phyloP scores from a whole-genome alignment of 2,888 invertebrate species.

The Coleophora deauratella region DNA sequence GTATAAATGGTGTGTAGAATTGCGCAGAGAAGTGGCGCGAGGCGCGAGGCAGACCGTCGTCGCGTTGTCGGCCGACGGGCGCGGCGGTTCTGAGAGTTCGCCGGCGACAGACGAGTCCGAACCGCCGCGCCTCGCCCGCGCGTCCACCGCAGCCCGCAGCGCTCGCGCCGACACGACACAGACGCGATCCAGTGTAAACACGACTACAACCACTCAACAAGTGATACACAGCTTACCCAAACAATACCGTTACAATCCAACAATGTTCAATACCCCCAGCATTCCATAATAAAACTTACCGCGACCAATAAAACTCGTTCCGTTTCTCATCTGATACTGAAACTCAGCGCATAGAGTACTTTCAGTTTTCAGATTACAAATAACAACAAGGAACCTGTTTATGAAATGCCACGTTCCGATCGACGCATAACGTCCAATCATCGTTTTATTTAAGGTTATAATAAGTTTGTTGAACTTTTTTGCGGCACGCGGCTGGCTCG shows the following conservation, averaged over 20 bases:
- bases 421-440: slow-evolving; percentile 21
- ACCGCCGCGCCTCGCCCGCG: slow-evolving; percentile 39
- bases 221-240: background rate
- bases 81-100: slow-evolving; percentile 5
- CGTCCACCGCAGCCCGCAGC: slow-evolving; percentile 22
- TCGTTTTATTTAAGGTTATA: slow-evolving; percentile 21
- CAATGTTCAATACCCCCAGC: background rate
- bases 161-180: slow-evolving; percentile 18
- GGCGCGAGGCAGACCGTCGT: slow-evolving; percentile 16
- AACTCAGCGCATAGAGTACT: slow-evolving; percentile 19
- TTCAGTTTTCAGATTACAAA: slow-evolving; percentile 16
- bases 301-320: background rate
- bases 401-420: slow-evolving; percentile 19
- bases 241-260: slow-evolving; percentile 1
- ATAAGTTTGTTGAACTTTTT: slow-evolving; percentile 68
- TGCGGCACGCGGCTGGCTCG: slow-evolving; percentile 44
- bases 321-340: background rate
- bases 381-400: slow-evolving; percentile 22
- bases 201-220: too few relatives aligned
- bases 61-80: slow-evolving; percentile 3
- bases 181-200: background rate
- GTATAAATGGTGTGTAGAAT: slow-evolving; percentile 30
- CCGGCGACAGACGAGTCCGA: slow-evolving; percentile 37
- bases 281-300: background rate
- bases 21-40: slow-evolving; percentile 58